Base-by-base conservation (phyloP, 2,797 vertebrate species). In the Limnodromus scolopaceus region DNA sequence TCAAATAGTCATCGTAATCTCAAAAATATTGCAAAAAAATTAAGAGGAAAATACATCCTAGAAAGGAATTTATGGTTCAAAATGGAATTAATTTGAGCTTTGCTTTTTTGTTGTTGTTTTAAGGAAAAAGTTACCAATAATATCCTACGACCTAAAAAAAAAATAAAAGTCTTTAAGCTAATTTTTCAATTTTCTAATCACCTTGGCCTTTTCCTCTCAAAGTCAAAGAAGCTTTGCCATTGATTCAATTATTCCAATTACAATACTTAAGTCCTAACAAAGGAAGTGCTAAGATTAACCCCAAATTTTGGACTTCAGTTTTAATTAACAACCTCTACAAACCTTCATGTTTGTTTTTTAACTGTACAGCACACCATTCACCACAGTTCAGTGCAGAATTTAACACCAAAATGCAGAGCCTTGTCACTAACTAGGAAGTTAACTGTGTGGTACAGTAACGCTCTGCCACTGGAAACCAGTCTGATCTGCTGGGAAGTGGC, bases 391-490 rank as follows among this genome's bases (percentile, higher is more conserved):
- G 24, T 18, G 63, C 34, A 63, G 66, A 77, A 36, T 24, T 63
- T 28, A 78, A 57, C 38, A 34, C 3, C 20, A 32, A 25, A 58
- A 57, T 1, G 4, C 24, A 63, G 13, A 58, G 16, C 5, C 36
- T 11, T 16, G 12, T 36, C 18, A 74, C 13, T 23, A 81, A 27
- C 38, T 24, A 24, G 23, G 17, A 54, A 76, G 68, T 22, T 19
- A 45, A 25, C 25, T 32, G 30, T 3, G 16, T 10, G 4, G 9
- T 27, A 19, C 18, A n/a, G 45, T 13, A 53, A 20, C 0, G 3
- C 0, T 1, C 36, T 46, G 51, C 57, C 27, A 11, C 25, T 70
- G 38, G 70, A 48, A 81, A n/a, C 25, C 71, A 43, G 28, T 4
- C 46, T 43, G 19, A 64, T 22, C 13, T 16, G 32, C 18, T 41